Percentiles rank a stretch among this genome's conserved stretches.
phyloP scores from a whole-genome alignment of 2,888 invertebrate genomes.

The Eupithecia tripunctaria region DNA sequence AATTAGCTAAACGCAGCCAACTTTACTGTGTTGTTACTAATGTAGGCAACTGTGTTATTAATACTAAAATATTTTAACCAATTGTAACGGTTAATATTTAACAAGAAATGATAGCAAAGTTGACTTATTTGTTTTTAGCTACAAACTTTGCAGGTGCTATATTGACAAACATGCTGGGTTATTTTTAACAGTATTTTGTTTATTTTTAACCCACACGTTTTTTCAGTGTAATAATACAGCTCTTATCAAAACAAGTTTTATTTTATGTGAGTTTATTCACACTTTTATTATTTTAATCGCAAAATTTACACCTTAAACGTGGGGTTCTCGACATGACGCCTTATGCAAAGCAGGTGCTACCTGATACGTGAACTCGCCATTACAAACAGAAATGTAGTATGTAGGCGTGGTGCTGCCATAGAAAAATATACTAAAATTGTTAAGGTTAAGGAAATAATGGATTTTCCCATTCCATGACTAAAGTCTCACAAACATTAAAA shows the following conservation, averaged over 20 bases:
- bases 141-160: no score
- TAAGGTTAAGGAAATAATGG: conserved; percentile 52
- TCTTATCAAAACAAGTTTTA: conserved; percentile 68
- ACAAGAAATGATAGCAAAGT: no score
- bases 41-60: no score
- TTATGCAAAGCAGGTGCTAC: conserved; percentile 85
- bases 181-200: no score
- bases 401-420: conserved; percentile 35
- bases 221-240: conserved; percentile 48
- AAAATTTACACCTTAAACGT: conserved; percentile 80
- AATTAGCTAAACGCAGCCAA: no score
- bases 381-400: conserved; percentile 60
- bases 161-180: no score
- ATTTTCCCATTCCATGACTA: conserved; percentile 26
- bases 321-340: conserved; percentile 79
- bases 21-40: no score
- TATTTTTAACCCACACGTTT: no score
- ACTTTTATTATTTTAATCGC: conserved; percentile 80
- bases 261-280: conserved; percentile 60
- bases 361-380: conserved; percentile 72
- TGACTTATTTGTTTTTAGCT: no score
- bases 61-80: no score
- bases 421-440: conserved; percentile 25
- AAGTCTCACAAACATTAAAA: conserved; percentile 46
- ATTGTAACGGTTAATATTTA: no score